Conservation (phyloP, 2,888 invertebrate genomes). For the Eumacrocentrus americanus region DNA sequence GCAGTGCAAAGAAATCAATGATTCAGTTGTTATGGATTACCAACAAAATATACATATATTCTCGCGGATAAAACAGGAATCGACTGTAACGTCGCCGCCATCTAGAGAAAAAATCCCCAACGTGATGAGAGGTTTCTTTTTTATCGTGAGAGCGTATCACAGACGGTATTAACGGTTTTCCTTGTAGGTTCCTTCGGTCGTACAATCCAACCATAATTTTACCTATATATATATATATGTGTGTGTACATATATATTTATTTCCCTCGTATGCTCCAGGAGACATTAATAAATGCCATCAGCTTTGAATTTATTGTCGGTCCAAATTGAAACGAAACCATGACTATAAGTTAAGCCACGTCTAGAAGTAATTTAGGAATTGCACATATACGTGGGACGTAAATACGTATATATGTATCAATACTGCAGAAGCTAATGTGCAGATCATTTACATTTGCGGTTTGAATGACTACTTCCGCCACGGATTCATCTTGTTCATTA, state of each 20-base stretch:
- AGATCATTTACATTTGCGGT: slow-evolving; percentile 5
- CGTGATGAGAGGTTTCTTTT: background rate
- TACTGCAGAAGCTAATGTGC: background rate
- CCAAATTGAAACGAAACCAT: background rate
- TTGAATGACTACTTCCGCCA: slow-evolving; percentile 14
- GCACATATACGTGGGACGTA: background rate
- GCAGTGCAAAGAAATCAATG: no score
- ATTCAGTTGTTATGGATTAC: no score
- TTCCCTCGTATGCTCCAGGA: no score
- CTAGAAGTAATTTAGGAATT: background rate
- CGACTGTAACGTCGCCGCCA: background rate
- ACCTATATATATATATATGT: no score
- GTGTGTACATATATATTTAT: no score
- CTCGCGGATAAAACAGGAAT: background rate
- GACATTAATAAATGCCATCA: background rate
- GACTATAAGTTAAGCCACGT: background rate
- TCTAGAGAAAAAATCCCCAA: background rate
- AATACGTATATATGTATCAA: background rate
- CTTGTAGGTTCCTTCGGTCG: no score
- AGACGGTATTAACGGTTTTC: background rate
- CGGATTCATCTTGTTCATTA: slow-evolving; percentile 9
- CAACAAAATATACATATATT: background rate
- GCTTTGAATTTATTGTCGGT: background rate
- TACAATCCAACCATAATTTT: no score
- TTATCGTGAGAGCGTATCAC: background rate